Conservation (phyloP, 1,140 invertebrate genomes). For the Aporrectodea caliginosa region DNA sequence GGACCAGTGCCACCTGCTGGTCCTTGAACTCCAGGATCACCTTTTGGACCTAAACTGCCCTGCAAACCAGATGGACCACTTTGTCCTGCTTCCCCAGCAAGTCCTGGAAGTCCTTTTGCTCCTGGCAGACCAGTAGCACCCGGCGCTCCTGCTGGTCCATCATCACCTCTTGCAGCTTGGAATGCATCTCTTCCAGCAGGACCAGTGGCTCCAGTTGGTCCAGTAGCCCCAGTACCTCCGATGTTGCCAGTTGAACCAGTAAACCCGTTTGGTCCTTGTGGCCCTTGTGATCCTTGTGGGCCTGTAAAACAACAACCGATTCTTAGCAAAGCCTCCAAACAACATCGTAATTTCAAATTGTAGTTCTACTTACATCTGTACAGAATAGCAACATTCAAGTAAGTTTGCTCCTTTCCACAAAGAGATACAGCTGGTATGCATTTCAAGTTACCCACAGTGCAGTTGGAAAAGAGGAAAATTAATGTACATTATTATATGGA, state of each 20-base stretch:
- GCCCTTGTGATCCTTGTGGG: slow-evolving; percentile 47
- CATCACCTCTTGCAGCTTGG: background rate
- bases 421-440: background rate
- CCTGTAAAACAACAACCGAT: slow-evolving; percentile 61
- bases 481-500: background rate
- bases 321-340: slow-evolving; percentile 38
- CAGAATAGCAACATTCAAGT: slow-evolving; percentile 5
- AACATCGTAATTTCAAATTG: slow-evolving; percentile 14
- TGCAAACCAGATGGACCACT: slow-evolving; percentile 57
- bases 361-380: slow-evolving; percentile 14
- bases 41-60: background rate
- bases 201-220: background rate
- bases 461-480: background rate
- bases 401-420: background rate
- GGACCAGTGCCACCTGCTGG: slow-evolving; percentile 4
- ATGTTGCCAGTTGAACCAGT: slow-evolving; percentile 9
- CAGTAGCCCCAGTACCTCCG: slow-evolving; percentile 13
- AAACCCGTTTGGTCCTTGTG: slow-evolving; percentile 19
- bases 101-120: background rate
- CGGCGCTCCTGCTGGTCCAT: slow-evolving; percentile 1
- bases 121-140: background rate
- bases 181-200: background rate
- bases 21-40: slow-evolving; percentile 3
- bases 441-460: background rate
- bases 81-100: slow-evolving; percentile 20